Percentiles rank a stretch among this genome's conserved stretches.
These are phyloP conservation scores for Campoplex capitator DNA, from an alignment of 2,888 invertebrate species.

Conservation along the genomic window DNA sequence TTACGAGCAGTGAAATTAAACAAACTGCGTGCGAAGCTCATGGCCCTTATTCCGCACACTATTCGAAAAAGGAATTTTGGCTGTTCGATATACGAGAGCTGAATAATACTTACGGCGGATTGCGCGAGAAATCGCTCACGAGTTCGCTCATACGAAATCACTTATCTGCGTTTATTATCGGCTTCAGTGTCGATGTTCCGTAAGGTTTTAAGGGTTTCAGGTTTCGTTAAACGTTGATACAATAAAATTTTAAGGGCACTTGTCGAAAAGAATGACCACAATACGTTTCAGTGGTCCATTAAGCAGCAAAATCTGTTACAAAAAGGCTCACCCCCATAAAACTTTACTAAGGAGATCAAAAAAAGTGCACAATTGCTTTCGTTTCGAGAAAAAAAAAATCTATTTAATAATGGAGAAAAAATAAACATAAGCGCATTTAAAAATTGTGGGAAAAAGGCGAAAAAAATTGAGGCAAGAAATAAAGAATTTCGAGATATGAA, in stretches of 20 bases:
- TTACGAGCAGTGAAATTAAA: slow-evolving; percentile 75
- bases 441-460: neutral
- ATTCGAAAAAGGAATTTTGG: slow-evolving; percentile 37
- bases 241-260: neutral
- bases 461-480: no score
- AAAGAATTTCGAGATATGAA: no score
- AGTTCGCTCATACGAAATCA: slow-evolving; percentile 73
- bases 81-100: slow-evolving; percentile 32
- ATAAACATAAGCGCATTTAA: neutral
- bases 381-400: neutral
- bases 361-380: neutral
- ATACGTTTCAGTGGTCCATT: neutral
- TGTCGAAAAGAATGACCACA: neutral
- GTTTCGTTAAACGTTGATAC: slow-evolving; percentile 4
- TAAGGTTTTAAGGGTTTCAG: slow-evolving; percentile 26
- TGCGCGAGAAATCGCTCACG: slow-evolving; percentile 56
- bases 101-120: slow-evolving; percentile 53
- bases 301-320: slow-evolving; percentile 57
- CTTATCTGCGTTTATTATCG: slow-evolving; percentile 69
- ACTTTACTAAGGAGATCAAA: neutral
- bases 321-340: slow-evolving; percentile 6
- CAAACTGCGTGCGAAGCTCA: slow-evolving; percentile 59
- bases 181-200: slow-evolving; percentile 29
- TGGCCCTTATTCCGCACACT: slow-evolving; percentile 16
- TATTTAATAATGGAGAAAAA: neutral